Conservation (phyloP, 2,113 vertebrate genomes). For the Atlantisia rogersi region DNA sequence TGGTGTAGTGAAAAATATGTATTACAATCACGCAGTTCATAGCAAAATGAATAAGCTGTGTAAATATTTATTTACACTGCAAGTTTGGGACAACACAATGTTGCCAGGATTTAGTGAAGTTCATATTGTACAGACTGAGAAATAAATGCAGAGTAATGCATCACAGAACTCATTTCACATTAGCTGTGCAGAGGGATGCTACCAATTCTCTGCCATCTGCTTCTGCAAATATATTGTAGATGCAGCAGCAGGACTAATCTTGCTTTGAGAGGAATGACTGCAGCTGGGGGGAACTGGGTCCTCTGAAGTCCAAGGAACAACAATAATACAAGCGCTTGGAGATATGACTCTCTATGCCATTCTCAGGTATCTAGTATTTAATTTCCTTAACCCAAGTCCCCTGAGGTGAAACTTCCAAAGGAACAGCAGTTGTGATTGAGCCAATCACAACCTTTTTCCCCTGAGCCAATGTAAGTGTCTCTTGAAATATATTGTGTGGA, state of each 20-base stretch:
- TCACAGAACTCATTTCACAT: background rate
- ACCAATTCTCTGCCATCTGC: background rate
- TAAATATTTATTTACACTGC: slow-evolving; percentile 1
- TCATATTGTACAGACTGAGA: background rate
- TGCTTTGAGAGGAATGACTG: background rate
- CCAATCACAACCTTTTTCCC: background rate
- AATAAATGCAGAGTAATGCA: background rate
- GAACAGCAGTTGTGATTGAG: background rate
- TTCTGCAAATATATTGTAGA: background rate
- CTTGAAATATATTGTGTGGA: background rate
- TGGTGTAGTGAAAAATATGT: background rate
- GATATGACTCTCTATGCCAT: background rate
- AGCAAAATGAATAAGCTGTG: background rate
- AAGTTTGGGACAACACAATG: background rate
- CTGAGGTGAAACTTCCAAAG: background rate
- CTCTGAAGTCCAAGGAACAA: background rate
- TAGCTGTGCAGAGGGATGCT: background rate
- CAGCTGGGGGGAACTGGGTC: background rate
- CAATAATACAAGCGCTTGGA: background rate
- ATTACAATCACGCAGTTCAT: background rate
- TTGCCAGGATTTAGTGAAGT: slow-evolving; percentile 10
- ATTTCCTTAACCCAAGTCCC: background rate
- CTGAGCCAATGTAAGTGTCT: background rate
- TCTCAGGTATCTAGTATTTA: background rate
- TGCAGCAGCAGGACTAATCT: background rate